Evolutionary conservation across 1,140 invertebrate genomes (phyloP).

Genomic region (Neodiprion lecontei): DNA sequence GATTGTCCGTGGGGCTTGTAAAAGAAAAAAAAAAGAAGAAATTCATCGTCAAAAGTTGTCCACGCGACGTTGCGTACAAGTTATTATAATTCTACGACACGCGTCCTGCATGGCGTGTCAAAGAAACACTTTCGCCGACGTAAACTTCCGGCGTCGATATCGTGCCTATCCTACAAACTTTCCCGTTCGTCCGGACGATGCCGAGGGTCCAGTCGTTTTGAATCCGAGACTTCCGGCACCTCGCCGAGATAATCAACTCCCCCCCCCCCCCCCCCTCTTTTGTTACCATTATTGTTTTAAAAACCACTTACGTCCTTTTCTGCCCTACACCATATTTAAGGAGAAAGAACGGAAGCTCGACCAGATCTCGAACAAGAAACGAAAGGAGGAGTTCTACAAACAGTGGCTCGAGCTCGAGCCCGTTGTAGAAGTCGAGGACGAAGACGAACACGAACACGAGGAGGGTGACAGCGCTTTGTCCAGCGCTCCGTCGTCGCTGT

Average conservation of each 20-base stretch:
- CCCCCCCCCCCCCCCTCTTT: background rate
- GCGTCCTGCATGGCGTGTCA: too few species aligned
- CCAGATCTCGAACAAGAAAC: constrained; percentile 51
- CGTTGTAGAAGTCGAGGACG: constrained; percentile 55
- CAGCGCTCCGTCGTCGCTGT: constrained; percentile 50
- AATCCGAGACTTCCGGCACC: background rate
- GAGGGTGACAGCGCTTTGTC: constrained; percentile 52
- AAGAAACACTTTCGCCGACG: background rate
- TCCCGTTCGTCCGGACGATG: background rate
- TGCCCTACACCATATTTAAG: constrained; percentile 32
- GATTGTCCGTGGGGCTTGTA: too few species aligned
- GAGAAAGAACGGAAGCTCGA: constrained; percentile 56
- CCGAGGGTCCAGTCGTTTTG: background rate
- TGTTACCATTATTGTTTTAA: constrained; percentile 6
- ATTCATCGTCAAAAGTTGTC: too few species aligned
- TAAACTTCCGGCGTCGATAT: background rate
- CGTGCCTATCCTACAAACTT: background rate
- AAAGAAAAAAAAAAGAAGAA: too few species aligned
- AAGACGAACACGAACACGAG: constrained; percentile 52
- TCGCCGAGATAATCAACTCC: too few species aligned
- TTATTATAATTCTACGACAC: too few species aligned
- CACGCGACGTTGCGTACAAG: too few species aligned
- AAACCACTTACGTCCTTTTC: background rate
- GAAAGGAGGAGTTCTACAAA: constrained; percentile 53
- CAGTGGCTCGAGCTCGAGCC: constrained; percentile 54